Evolutionary conservation across 2,888 invertebrate genomes (phyloP).

Genomic region (Scaeva pyrastri): DNA sequence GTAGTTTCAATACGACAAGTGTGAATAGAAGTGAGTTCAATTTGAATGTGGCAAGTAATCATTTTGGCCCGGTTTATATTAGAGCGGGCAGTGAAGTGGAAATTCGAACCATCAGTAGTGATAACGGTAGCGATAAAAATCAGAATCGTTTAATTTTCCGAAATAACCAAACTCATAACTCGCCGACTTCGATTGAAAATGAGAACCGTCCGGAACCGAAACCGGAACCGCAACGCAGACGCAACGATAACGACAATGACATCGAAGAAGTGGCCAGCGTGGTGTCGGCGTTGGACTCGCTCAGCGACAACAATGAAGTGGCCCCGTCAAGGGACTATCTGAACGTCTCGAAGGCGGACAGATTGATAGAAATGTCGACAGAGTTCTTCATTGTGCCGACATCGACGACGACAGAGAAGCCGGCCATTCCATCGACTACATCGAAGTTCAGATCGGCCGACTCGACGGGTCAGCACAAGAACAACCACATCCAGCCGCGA

Average conservation of each 20-base stretch:
- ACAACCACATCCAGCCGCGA: conserved; percentile 78
- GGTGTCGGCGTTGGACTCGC: conserved; percentile 50
- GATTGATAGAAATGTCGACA: conserved; percentile 91
- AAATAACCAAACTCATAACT: conserved; percentile 32
- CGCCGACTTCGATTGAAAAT: not conserved
- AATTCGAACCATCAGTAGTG: conserved; percentile 63
- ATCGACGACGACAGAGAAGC: conserved; percentile 81
- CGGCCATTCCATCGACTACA: conserved; percentile 80
- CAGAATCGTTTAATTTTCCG: conserved; percentile 39
- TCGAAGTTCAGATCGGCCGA: conserved; percentile 74
- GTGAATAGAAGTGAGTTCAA: conserved; percentile 77
- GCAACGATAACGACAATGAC: conserved; percentile 79
- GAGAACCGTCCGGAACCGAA: conserved; percentile 7
- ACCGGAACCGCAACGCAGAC: conserved; percentile 73
- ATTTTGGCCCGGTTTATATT: conserved; percentile 77
- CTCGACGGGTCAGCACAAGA: conserved; percentile 78
- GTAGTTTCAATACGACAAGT: conserved; percentile 68
- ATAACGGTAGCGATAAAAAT: conserved; percentile 69
- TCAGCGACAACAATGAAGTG: conserved; percentile 54
- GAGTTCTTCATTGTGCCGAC: conserved; percentile 92
- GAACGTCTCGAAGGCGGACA: conserved; percentile 83
- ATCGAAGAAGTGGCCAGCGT: conserved; percentile 70
- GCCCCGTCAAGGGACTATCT: conserved; percentile 66
- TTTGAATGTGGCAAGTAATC: conserved; percentile 77
- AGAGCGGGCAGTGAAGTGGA: conserved; percentile 77